Evolutionary conservation across 2,797 vertebrate genomes (phyloP), one percentile per base, ranked within the genome.

Genomic region (Sphaeramia orbicularis): DNA sequence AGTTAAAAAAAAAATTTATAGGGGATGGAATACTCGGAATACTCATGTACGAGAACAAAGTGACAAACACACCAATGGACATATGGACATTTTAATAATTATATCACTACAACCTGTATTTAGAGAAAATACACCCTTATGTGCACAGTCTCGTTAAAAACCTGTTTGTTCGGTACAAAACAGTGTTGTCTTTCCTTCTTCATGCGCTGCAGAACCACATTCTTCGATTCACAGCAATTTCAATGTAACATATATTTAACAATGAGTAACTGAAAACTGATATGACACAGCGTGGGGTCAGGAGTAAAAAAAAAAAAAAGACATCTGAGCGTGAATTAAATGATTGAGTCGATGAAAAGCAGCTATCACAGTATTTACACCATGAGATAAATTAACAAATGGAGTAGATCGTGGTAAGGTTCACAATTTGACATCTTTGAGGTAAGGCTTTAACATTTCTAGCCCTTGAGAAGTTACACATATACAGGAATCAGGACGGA

Each of bases 61-160:
- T 0, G 40, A 74, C 37, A 60, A 4, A 55, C 0, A 50, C 47
- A 51, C 30, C 0, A 4, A 37, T 32, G 1, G 21, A 53, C 30
- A 69, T 65, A 40, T 15, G 71, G 60, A 82, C 15, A n/a, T 83
- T 90, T 88, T 89, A 87, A 85, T 86, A 58, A 65, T 67, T 45
- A 41, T 47, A 35, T 71, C 53, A 49, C 66, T 68, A 80, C 74
- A 80, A 65, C 51, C 59, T 69, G 67, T 13, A 58, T 73, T 32
- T 44, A 47, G 51, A 67, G 42, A 66, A 74, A 79, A 71, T 24
- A 38, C 55, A 60, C 42, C 40, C 51, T 6, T 37, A 42, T 21
- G 41, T 59, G 51, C 36, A 58, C 47, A 64, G 24, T 8, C 56
- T 38, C 48, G 35, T 56, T 45, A 54, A 55, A 32, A 44, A 35